These are phyloP conservation scores for Lycocorax pyrrhopterus DNA, from an alignment of 2,113 vertebrate species.

Conservation along the genomic window DNA sequence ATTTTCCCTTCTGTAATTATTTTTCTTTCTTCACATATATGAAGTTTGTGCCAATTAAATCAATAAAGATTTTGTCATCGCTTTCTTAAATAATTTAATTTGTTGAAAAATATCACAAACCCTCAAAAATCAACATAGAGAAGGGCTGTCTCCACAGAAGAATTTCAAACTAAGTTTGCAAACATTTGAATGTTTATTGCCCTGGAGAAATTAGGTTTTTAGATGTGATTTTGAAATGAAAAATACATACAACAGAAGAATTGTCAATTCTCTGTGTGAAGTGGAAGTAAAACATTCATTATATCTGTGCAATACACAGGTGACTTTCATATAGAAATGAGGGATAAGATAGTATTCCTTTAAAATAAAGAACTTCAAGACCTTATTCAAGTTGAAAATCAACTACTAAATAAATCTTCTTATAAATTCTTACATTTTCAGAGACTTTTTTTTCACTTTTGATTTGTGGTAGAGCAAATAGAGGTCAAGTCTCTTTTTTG, in stretches of 20 bases:
- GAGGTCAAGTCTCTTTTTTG: neutral
- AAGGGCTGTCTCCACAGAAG: neutral
- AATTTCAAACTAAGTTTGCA: neutral
- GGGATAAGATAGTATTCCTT: neutral
- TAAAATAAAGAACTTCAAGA: neutral
- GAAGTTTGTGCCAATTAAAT: neutral
- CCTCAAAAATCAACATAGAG: neutral
- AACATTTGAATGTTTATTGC: neutral
- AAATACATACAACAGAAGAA: neutral
- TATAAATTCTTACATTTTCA: neutral
- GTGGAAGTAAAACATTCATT: neutral
- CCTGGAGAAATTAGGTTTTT: neutral
- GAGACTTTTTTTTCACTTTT: neutral
- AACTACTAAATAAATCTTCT: neutral
- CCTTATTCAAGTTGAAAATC: neutral
- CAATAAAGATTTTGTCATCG: neutral
- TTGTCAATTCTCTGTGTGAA: neutral
- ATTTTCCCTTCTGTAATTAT: neutral
- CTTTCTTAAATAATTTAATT: neutral
- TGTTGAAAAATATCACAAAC: neutral
- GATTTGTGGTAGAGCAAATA: neutral
- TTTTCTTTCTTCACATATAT: neutral
- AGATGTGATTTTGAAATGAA: neutral
- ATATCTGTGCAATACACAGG: neutral
- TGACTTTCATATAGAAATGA: neutral